Percentiles rank a stretch among this genome's conserved stretches.
Evolutionary conservation across 2,888 invertebrate genomes (phyloP).

Genomic region (Pteria penguin): DNA sequence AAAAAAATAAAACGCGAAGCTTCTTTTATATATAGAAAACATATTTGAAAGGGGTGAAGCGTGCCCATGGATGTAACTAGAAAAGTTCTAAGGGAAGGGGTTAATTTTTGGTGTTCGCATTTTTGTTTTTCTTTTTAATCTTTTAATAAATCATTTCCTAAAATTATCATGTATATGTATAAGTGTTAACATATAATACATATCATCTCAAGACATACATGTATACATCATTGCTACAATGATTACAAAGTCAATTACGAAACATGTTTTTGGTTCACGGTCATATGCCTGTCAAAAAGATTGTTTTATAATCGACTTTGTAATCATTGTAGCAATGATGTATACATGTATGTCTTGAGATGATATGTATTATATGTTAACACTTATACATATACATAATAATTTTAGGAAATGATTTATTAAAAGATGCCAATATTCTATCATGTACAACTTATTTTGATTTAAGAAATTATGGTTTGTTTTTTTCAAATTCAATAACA

Average conservation of each 20-base stretch:
- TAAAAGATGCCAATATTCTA: no score
- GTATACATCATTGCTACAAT: not conserved
- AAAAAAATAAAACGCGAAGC: not conserved
- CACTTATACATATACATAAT: no score
- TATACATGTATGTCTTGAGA: not conserved
- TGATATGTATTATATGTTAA: not conserved
- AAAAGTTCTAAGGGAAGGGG: no score
- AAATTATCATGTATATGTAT: no score
- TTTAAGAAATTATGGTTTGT: no score
- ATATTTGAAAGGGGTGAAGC: no score
- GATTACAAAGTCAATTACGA: not conserved
- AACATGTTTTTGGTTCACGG: not conserved
- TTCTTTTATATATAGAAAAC: no score
- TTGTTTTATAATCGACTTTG: not conserved
- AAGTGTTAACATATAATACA: not conserved
- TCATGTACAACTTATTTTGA: no score
- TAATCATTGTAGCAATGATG: not conserved
- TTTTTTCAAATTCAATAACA: no score
- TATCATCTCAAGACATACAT: not conserved
- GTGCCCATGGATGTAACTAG: no score
- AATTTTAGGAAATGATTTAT: no score
- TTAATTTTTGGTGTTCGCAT: not conserved
- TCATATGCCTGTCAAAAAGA: not conserved
- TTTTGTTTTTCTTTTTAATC: not conserved
- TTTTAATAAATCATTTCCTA: no score